Percentiles rank a stretch among this genome's conserved stretches.
Conservation (phyloP, 2,797 vertebrate genomes). For the Cichlasoma orientale region DNA sequence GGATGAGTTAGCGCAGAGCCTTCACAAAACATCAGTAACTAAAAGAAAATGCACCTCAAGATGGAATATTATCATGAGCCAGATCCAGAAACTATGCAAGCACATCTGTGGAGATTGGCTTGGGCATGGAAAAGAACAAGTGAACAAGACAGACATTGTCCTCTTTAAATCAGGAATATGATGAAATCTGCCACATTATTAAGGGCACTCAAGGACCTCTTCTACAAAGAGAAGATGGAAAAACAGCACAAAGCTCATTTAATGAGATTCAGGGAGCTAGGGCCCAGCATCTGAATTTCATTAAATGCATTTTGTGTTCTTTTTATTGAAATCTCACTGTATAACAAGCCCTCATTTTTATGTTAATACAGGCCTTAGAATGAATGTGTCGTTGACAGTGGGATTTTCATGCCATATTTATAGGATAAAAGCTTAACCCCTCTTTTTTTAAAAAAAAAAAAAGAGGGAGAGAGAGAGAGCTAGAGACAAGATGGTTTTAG, state of each 20-base stretch:
- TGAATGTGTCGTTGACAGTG: constrained; percentile 80
- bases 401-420: constrained; percentile 81
- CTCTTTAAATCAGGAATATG: constrained; percentile 79
- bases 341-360: constrained; percentile 85
- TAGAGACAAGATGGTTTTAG: constrained; percentile 67
- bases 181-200: constrained; percentile 85
- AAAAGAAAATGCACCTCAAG: constrained; percentile 55
- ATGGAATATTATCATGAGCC: constrained; percentile 62
- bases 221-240: constrained; percentile 78
- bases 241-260: constrained; percentile 84
- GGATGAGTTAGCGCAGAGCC: constrained; percentile 58
- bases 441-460: constrained; percentile 55
- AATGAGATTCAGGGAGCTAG: constrained; percentile 85
- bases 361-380: constrained; percentile 79
- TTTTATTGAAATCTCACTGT: constrained; percentile 86
- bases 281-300: constrained; percentile 84
- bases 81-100: constrained; percentile 61
- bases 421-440: constrained; percentile 84
- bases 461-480: constrained; percentile 64
- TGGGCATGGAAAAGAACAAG: constrained; percentile 67
- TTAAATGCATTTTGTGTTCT: constrained; percentile 85
- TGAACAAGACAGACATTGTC: constrained; percentile 81
- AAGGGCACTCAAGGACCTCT: constrained; percentile 78
- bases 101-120: constrained; percentile 68
- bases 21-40: constrained; percentile 58